Base-by-base conservation (phyloP, 2,888 invertebrate genomes). In the Macaria notata region DNA sequence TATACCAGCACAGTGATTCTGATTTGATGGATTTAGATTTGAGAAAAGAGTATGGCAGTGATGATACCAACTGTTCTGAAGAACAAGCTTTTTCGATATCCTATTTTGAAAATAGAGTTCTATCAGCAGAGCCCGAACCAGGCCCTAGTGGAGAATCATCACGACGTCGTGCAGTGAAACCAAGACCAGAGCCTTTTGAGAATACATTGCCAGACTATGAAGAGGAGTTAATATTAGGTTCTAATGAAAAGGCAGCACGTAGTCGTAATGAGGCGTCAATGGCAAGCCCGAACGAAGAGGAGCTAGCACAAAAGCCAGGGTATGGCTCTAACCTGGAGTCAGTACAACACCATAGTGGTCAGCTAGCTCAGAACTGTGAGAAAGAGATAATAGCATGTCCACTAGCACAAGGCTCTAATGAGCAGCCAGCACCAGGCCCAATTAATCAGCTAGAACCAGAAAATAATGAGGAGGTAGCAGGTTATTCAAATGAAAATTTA, bases 361-460 rank as follows among this genome's bases (percentile, higher is more conserved):
- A 49, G 49, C 49, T 49, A 49, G 49, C 41, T 49, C 49, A 49
- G 49, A 49, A 49, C 49, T 49, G 49, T 49, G 49, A 49, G 49
- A 42, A 49, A 49, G 49, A 49, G 49, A 49, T 49, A 49, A 41
- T 49, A 49, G 49, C 42, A 49, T 49, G 49, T 49, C 49, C 49
- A 49, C 49, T 49, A 49, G 49, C 49, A 41, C 49, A 49, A 49
- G 42, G 49, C 49, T 49, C 49, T 42, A 49, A 49, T 42, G 49
- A 49, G 49, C 49, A 49, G 49, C 49, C 49, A 49, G 49, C 49
- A 49, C 49, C 49, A 49, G 49, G 42, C 49, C 49, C 49, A 41
- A 49, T 49, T 49, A 49, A 49, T 49, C 49, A 49, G 49, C 49
- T 49, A 49, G 49, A 49, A 49, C 49, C 49, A 49, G 49, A 49